These are phyloP conservation scores for Bombus pyrosoma DNA, from an alignment of 1,140 invertebrate genomes.

Conservation along the genomic window DNA sequence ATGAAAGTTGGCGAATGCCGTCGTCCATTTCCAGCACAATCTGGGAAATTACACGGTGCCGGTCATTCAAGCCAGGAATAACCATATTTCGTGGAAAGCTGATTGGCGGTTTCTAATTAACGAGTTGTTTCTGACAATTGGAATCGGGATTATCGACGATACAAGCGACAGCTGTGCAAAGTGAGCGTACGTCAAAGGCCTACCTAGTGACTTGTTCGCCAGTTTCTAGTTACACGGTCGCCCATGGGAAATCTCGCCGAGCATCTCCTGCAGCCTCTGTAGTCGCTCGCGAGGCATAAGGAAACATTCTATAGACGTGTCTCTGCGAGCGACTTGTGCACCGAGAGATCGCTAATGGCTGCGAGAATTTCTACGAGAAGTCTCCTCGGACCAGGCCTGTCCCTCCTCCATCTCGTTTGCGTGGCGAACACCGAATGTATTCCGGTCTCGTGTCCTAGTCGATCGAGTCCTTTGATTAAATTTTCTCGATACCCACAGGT, in stretches of 20 bases:
- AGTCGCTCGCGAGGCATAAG: conserved; percentile 33
- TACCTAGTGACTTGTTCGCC: conserved; percentile 42
- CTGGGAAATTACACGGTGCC: background rate
- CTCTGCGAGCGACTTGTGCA: conserved; percentile 42
- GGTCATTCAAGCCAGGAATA: background rate
- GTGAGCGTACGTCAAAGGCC: conserved; percentile 42
- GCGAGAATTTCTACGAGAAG: conserved; percentile 52
- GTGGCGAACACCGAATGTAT: conserved; percentile 28
- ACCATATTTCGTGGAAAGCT: background rate
- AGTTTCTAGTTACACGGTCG: conserved; percentile 39
- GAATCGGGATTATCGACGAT: conserved; percentile 14
- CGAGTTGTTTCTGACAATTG: background rate
- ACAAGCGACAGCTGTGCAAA: conserved; percentile 22
- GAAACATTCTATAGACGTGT: conserved; percentile 48
- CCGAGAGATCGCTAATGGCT: conserved; percentile 59
- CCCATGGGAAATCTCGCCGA: conserved; percentile 62
- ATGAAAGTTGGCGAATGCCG: background rate
- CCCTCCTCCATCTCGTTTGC: background rate
- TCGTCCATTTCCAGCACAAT: background rate
- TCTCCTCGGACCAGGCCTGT: conserved; percentile 41
- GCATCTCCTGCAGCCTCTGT: conserved; percentile 25
- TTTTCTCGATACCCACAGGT: conserved; percentile 44
- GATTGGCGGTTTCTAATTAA: conserved; percentile 40
- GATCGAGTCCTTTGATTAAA: conserved; percentile 59
- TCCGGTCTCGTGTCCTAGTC: conserved; percentile 23